phyloP scores from a whole-genome alignment of 2,888 invertebrate genomes.

The Mimas tiliae region DNA sequence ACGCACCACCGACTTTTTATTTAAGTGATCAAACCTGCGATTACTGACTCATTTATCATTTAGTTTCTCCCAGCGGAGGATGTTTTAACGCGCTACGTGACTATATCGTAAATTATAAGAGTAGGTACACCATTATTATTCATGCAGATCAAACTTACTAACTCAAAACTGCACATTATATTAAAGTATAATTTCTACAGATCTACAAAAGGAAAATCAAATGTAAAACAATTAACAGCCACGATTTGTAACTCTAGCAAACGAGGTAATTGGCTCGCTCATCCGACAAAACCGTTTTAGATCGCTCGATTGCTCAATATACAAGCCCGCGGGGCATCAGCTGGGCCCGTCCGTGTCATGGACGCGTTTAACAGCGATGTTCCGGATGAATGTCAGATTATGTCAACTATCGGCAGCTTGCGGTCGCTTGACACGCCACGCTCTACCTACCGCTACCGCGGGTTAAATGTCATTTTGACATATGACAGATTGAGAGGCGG shows the following conservation, averaged over 20 bases:
- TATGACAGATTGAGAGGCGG: not conserved
- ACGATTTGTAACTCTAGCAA: slow-evolving; percentile 10
- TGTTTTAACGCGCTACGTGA: no score
- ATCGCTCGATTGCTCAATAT: slow-evolving; percentile 16
- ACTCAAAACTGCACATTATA: no score
- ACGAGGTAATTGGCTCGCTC: slow-evolving; percentile 17
- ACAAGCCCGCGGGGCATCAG: slow-evolving; percentile 14
- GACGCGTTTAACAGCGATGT: slow-evolving; percentile 19
- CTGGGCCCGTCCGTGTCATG: slow-evolving; percentile 20
- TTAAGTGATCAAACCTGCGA: no score
- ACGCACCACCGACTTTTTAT: no score
- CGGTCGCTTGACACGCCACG: slow-evolving; percentile 4
- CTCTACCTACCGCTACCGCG: not conserved
- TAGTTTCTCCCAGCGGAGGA: no score
- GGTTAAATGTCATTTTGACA: slow-evolving; percentile 8
- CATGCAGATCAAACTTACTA: no score
- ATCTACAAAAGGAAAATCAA: not conserved
- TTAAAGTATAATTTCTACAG: no score
- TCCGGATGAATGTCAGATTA: slow-evolving; percentile 29
- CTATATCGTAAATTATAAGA: no score
- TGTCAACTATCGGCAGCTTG: slow-evolving; percentile 16
- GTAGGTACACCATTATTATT: no score
- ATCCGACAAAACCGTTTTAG: slow-evolving; percentile 13
- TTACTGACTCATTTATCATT: no score
- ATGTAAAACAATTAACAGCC: not conserved